Evolutionary conservation across 2,113 vertebrate species (phyloP), one percentile per base, ranked within the genome.

Genomic region (Mastomys natalensis): DNA sequence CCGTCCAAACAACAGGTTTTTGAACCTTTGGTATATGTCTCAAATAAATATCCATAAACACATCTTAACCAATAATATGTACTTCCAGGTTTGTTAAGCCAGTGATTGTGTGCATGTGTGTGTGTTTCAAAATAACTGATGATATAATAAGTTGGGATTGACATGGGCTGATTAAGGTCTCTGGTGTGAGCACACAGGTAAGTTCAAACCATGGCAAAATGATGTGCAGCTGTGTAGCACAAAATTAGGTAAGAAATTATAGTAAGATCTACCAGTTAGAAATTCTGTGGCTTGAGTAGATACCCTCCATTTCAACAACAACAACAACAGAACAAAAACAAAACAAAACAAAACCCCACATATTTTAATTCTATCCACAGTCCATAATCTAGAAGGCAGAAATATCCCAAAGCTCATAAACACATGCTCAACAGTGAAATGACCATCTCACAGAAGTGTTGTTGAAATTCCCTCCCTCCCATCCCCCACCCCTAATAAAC

Each of bases 181-280:
- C 99, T 99, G 99, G 99, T 99, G 99, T 98, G 97, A 98, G 98
- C 98, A 99, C 98, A 99, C 98, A 99, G 99, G 98, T 99, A 99
- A 99, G 98, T 93, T 98, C 98, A 98, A 98, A 98, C 96, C 98
- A 98, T 98, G 97, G 98, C 96, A 98, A 98, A 98, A 98, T 97
- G 97, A 99, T 94, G 96, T 98, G 98, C 97, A 98, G 97, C 95
- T 98, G 98, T 97, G 93, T 96, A 97, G 96, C 98, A 93, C 92
- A 97, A 96, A 98, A 94, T 66, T 91, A 88, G 93, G 82, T 90
- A 97, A 98, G 96, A 98, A 98, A 98, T 98, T 93, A 68, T 92
- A 98, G 19, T 90, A 89, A 96, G 92, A 98, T 97, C 98, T 64
- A 98, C 93, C 97, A 98, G 96, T 96, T 97, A 97, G 94, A 95